Conservation (phyloP, 2,888 invertebrate species). For the Dolichopus griseipennis region DNA sequence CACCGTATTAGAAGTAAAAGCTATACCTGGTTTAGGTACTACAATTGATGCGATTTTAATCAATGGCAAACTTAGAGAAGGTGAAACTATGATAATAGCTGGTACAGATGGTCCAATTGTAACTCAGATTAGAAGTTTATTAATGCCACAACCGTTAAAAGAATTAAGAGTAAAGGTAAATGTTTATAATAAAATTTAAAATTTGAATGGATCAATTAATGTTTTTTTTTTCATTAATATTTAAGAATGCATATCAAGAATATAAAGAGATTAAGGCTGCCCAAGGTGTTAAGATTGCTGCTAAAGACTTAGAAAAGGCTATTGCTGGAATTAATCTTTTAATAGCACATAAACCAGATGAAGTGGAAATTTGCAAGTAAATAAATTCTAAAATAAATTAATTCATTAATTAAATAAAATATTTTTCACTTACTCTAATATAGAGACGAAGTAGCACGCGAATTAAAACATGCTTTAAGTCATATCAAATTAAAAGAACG, state of each 20-base stretch:
- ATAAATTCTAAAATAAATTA: not conserved
- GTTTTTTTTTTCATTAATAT: no score
- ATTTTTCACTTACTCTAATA: conserved; percentile 2
- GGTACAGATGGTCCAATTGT: conserved; percentile 98
- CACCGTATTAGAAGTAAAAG: conserved; percentile 83
- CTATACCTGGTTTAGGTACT: conserved; percentile 91
- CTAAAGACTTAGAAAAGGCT: conserved; percentile 95
- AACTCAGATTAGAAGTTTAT: conserved; percentile 89
- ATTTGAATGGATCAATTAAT: no score
- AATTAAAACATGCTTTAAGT: conserved; percentile 80
- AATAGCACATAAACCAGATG: conserved; percentile 88
- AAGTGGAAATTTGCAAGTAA: conserved; percentile 73
- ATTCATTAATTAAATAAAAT: not conserved
- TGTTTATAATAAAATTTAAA: not conserved
- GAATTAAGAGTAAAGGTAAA: conserved; percentile 88
- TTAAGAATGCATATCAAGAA: conserved; percentile 82
- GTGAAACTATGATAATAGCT: conserved; percentile 89
- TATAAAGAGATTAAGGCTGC: conserved; percentile 91
- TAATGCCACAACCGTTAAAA: conserved; percentile 97
- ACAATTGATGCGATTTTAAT: conserved; percentile 98
- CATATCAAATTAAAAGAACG: conserved; percentile 84
- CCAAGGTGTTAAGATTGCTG: conserved; percentile 97
- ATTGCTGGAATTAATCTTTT: conserved; percentile 91
- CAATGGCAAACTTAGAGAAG: conserved; percentile 88
- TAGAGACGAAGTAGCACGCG: conserved; percentile 78